A percentile compares a stretch with the other conserved stretches of the same genome.
phyloP scores from a whole-genome alignment of 2,888 invertebrate species.

The Eristalinus aeneus region DNA sequence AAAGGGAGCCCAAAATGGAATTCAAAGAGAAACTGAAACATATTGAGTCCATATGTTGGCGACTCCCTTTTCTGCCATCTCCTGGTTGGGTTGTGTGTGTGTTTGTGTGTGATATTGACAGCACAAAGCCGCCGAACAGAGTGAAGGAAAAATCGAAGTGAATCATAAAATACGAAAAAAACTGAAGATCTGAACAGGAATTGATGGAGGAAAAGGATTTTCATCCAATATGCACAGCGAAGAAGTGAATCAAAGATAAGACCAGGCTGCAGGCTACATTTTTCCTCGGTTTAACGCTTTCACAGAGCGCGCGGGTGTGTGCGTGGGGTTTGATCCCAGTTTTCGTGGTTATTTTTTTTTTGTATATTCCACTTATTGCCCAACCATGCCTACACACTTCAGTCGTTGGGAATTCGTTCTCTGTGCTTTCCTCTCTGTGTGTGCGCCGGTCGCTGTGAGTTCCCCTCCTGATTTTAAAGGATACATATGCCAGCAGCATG shows the following conservation, averaged over 20 bases:
- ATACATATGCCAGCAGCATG: slow-evolving; percentile 29
- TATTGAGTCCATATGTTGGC: slow-evolving; percentile 37
- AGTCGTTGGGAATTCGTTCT: neutral
- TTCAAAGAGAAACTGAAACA: slow-evolving; percentile 13
- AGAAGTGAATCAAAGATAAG: neutral
- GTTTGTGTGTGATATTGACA: neutral
- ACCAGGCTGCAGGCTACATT: neutral
- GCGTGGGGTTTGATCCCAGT: neutral
- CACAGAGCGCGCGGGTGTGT: neutral
- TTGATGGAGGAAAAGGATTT: slow-evolving; percentile 40
- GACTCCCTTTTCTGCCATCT: neutral
- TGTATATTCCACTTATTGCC: slow-evolving; percentile 30
- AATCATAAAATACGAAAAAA: slow-evolving; percentile 2
- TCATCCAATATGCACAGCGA: slow-evolving; percentile 50
- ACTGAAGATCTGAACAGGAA: slow-evolving; percentile 30
- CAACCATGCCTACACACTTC: neutral
- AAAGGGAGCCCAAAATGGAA: neutral
- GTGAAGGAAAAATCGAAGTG: slow-evolving; percentile 20
- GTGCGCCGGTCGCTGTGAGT: neutral
- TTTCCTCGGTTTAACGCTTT: neutral
- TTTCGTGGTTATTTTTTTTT: neutral
- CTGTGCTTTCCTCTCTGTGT: neutral
- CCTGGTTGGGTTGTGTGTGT: neutral
- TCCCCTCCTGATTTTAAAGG: slow-evolving; percentile 45
- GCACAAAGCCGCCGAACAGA: neutral